Evolutionary conservation across 2,888 invertebrate species (phyloP).

Genomic region (Euclidia mi): DNA sequence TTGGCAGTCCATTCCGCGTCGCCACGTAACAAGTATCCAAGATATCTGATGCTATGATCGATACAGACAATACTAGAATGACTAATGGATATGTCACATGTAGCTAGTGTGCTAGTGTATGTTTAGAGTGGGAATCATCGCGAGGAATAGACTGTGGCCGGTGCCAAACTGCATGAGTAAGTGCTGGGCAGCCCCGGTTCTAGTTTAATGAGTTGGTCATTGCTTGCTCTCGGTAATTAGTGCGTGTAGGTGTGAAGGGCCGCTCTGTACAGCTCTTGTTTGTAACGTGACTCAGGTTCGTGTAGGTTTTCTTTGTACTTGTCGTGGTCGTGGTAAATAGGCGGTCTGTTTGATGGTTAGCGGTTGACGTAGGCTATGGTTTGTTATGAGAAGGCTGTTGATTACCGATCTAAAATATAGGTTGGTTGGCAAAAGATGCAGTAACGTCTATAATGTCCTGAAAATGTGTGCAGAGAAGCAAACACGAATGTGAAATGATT

Average conservation of each 20-base stretch:
- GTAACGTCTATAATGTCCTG: too few relatives aligned
- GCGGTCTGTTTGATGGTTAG: too few relatives aligned
- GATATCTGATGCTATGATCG: slow-evolving; percentile 38
- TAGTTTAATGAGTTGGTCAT: slow-evolving; percentile 40
- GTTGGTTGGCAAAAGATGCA: too few relatives aligned
- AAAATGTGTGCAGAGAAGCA: too few relatives aligned
- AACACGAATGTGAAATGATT: too few relatives aligned
- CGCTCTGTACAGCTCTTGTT: slow-evolving; percentile 15
- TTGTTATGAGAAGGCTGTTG: too few relatives aligned
- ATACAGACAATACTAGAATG: slow-evolving; percentile 66
- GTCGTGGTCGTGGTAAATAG: too few relatives aligned
- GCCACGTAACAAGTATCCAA: slow-evolving; percentile 26
- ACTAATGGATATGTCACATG: slow-evolving; percentile 62
- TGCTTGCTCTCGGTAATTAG: slow-evolving; percentile 27
- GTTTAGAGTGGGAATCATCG: slow-evolving; percentile 58
- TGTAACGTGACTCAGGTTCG: too few relatives aligned
- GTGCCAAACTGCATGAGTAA: slow-evolving; percentile 75
- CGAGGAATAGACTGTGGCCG: slow-evolving; percentile 72
- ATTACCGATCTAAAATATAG: too few relatives aligned
- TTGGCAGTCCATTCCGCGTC: background rate
- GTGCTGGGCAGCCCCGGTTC: slow-evolving; percentile 55
- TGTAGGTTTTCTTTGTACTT: too few relatives aligned
- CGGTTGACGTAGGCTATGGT: too few relatives aligned
- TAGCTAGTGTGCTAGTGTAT: slow-evolving; percentile 39
- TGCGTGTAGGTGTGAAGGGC: slow-evolving; percentile 21